Base-by-base conservation (phyloP, 2,888 invertebrate genomes). In the Ischnura elegans region DNA sequence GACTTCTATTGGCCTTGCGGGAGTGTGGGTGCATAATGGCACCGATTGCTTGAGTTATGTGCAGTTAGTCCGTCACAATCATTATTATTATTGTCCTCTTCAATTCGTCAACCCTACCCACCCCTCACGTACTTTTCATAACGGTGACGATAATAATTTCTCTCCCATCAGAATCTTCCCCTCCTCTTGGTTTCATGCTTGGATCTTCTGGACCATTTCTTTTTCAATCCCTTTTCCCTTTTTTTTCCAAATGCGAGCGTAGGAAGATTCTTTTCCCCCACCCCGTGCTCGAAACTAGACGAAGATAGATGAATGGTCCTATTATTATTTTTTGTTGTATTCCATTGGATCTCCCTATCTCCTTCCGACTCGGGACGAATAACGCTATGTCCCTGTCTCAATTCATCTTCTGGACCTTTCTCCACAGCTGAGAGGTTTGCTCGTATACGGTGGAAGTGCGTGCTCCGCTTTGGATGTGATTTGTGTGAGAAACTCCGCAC, bases 11-110 rank as follows among this genome's bases (percentile, higher is more conserved):
- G 66, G n/a, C n/a, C n/a, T n/a, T 42, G 42, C 42, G 36, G 16
- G 90, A 6, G 55, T 36, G 90, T 87, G 51, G 36, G 47, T 51
- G 21, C 61, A 90, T 90, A 90, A 90, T 90, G 43, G 90, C 43
- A 55, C n/a, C 90, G 90, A 90, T 90, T 55, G 90, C 45, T n/a
- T 90, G 90, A 90, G 90, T 90, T 90, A 90, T 90, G 61, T 90
- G 90, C 90, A 90, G 90, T 90, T 90, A 66, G 90, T 19, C 45
- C 90, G 55, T 29, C 29, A 76, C 76, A 76, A 90, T 90, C 61
- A 90, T 90, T 43, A 61, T 90, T 90, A 90, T 90, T 61, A 61
- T 55, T 29, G 46, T 47, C 55, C 87, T 43, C 61, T 19, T 87
- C 87, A n/a, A 90, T 61, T 90, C 90, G 43, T 43, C 21, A 42